Conservation (phyloP, 2,797 vertebrate genomes). For the Acrossocheilus fasciatus region DNA sequence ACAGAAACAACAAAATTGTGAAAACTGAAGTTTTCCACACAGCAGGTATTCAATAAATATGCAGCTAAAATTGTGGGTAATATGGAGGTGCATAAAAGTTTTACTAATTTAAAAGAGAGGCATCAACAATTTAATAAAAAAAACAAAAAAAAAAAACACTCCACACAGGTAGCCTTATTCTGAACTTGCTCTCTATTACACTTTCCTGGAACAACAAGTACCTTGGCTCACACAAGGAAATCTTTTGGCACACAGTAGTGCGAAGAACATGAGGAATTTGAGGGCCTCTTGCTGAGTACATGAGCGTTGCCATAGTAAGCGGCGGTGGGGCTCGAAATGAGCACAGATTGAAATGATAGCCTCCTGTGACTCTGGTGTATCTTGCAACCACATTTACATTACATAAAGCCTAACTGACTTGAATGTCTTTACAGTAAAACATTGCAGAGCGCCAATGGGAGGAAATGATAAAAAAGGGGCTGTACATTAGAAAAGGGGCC, state of each 20-base stretch:
- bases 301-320: not conserved
- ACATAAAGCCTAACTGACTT: not conserved
- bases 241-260: constrained; percentile 32
- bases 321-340: not conserved
- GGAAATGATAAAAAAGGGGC: constrained; percentile 38
- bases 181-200: not conserved
- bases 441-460: not conserved
- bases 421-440: not conserved
- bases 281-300: constrained; percentile 34
- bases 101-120: not conserved
- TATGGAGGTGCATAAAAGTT: not conserved
- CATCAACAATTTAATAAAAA: no score
- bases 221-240: constrained; percentile 5
- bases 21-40: not conserved
- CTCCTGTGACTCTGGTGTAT: not conserved
- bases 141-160: not conserved
- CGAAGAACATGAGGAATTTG: constrained; percentile 50
- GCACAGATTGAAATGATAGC: not conserved
- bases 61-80: not conserved
- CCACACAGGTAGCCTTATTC: not conserved
- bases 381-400: not conserved
- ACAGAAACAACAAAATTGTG: no score
- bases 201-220: constrained; percentile 10
- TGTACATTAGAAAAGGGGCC: constrained; percentile 4
- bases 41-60: not conserved